Base-by-base conservation (phyloP, 2,113 vertebrate genomes). In the Piprites chloris region DNA sequence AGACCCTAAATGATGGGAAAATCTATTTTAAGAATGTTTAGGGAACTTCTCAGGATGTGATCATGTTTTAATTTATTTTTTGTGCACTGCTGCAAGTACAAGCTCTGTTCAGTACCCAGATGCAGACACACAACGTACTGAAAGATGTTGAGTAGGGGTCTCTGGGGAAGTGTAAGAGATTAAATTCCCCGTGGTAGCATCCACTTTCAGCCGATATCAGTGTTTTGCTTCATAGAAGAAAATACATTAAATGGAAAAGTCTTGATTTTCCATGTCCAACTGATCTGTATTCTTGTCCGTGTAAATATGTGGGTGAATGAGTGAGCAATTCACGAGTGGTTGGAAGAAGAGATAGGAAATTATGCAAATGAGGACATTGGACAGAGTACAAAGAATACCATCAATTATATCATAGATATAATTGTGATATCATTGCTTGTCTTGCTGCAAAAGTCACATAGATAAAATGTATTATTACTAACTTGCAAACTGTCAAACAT, bases 1-100 rank as follows among this genome's bases (percentile, higher is more conserved):
- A 9, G 3, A 69, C 52, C 52, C 75, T 22, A 86, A 77, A 80
- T 50, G 89, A 95, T 55, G 39, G 46, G 32, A 91, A 92, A 90
- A 74, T 55, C 90, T 86, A 89, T 95, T 96, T 94, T 93, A 93
- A 76, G 90, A 77, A 96, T 86, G 82, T 85, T 93, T 23, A 23
- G 89, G 80, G 94, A 94, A 94, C 88, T 94, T 93, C 62, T 82
- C 27, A 59, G 69, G 58, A 66, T 1, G 9, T 22, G 30, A 63
- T 49, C 16, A 13, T 72, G 56, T 55, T 39, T 35, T 21, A 6
- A 39, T 5, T 14, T 53, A 77, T 52, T 69, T 76, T 33, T 56
- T 58, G 49, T 58, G 32, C 23, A 18, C 6, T 82, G 49, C 50
- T 71, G 21, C 47, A 87, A 91, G 59, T 58, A 73, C 46, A 85